Evolutionary conservation across 2,113 vertebrate genomes (phyloP).

Genomic region (Misgurnus anguillicaudatus): DNA sequence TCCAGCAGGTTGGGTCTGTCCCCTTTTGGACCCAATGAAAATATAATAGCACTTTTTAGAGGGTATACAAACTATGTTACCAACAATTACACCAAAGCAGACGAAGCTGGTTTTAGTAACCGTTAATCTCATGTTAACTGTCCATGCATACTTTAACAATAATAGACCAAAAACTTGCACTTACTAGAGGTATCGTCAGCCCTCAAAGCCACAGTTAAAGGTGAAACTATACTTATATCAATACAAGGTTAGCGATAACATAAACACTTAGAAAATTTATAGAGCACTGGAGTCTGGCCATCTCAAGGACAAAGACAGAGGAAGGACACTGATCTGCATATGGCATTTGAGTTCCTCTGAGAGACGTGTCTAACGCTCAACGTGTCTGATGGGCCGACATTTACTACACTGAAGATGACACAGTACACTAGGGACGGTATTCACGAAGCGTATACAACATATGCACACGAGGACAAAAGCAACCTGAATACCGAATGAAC

Average conservation of each 20-base stretch:
- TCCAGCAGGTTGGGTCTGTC: too few species aligned
- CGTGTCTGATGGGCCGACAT: slow-evolving; percentile 35
- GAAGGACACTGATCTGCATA: slow-evolving; percentile 41
- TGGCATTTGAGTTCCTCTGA: slow-evolving; percentile 36
- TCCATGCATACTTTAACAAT: too few species aligned
- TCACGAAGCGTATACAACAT: slow-evolving; percentile 2
- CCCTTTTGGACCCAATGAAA: too few species aligned
- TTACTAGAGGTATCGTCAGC: neutral
- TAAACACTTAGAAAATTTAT: neutral
- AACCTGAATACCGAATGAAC: neutral
- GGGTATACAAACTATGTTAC: too few species aligned
- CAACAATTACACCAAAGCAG: too few species aligned
- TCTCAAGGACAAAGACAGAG: slow-evolving; percentile 34
- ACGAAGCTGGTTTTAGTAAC: too few species aligned
- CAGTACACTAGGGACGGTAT: slow-evolving; percentile 3
- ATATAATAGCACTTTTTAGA: too few species aligned
- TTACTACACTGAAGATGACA: slow-evolving; percentile 34
- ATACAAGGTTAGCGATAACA: neutral
- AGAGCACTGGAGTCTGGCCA: slow-evolving; percentile 6
- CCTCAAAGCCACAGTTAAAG: neutral
- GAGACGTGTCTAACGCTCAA: slow-evolving; percentile 35
- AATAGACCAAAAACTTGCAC: neutral
- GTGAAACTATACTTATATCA: neutral
- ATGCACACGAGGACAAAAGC: slow-evolving; percentile 11
- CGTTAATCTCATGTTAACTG: too few species aligned